Evolutionary conservation across 2,113 vertebrate genomes (phyloP), one percentile per base, ranked within the genome.

Genomic region (Illadopsis cleaveri): DNA sequence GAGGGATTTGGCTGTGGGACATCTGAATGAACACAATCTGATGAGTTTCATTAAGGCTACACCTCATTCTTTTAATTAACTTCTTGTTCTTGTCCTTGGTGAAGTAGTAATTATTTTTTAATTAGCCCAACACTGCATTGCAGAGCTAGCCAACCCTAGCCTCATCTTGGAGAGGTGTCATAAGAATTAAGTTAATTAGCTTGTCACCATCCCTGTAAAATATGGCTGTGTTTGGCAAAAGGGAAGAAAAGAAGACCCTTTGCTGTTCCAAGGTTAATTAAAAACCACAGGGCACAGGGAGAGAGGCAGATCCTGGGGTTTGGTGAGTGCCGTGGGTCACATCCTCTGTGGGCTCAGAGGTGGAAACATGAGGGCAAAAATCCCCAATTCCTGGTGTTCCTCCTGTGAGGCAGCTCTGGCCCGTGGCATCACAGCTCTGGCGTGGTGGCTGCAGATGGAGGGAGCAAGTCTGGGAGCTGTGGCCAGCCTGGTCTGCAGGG

Each of bases 121-220:
- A 98, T 98, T 98, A 98, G 98, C 90, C 96, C 90, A 92, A 94
- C 94, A 54, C 97, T 90, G 97, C 95, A 97, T 94, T 98, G 97
- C 97, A 94, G 96, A 96, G 96, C 95, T 97, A 88, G 93, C 97
- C 97, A 97, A 94, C 96, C 98, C 93, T 96, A 83, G 96, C 98
- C 97, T 98, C 97, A 94, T 98, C 97, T 95, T 70, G 83, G 98
- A 98, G 97, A 98, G 96, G 97, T 98, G 98, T 98, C 98, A 97
- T 95, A 98, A 98, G 98, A 98, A 98, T 98, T 98, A 98, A 98
- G 96, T 98, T 98, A 98, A 98, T 98, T 98, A 98, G 97, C 97
- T 97, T 98, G 98, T 98, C 98, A 98, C 94, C 79, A 89, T 96
- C 96, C 96, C 88, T 88, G 93, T 98, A 98, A 98, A 98, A 98